phyloP scores from a whole-genome alignment of 2,113 vertebrate species.

The Centropus unirufus region DNA sequence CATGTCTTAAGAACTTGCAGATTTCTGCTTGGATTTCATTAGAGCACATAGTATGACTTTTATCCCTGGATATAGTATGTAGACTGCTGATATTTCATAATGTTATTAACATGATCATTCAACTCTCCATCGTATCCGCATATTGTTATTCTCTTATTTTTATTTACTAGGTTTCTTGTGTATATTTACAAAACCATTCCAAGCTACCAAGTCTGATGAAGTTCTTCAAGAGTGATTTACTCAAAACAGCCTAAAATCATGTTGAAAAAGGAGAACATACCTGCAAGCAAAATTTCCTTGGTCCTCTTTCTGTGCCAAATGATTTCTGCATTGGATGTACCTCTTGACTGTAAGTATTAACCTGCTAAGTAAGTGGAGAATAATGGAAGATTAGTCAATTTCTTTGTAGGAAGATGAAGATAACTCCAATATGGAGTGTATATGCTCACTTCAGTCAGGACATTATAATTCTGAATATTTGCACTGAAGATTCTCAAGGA shows the following conservation, averaged over 20 bases:
- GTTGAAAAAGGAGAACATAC: conserved; percentile 77
- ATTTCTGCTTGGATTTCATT: background rate
- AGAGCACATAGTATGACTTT: background rate
- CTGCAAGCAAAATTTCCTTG: conserved; percentile 73
- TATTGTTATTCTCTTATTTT: conserved; percentile 20
- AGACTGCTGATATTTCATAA: background rate
- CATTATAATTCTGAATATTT: background rate
- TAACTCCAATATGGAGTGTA: background rate
- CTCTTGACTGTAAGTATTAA: conserved; percentile 92
- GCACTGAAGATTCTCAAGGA: background rate
- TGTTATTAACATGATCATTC: background rate
- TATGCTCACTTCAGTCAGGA: background rate
- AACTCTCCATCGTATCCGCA: background rate
- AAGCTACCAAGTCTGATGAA: conserved; percentile 59
- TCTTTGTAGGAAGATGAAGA: background rate
- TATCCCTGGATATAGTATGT: background rate
- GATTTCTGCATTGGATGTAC: conserved; percentile 89
- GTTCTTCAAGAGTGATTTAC: conserved; percentile 69
- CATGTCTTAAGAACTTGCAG: background rate
- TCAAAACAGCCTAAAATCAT: conserved; percentile 75
- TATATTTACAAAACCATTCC: conserved; percentile 40
- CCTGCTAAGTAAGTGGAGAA: background rate
- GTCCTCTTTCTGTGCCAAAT: conserved; percentile 85
- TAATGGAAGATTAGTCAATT: background rate
- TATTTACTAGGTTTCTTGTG: conserved; percentile 63